Evolutionary conservation across 2,113 vertebrate species (phyloP).

Genomic region (Dipodomys stephensi): DNA sequence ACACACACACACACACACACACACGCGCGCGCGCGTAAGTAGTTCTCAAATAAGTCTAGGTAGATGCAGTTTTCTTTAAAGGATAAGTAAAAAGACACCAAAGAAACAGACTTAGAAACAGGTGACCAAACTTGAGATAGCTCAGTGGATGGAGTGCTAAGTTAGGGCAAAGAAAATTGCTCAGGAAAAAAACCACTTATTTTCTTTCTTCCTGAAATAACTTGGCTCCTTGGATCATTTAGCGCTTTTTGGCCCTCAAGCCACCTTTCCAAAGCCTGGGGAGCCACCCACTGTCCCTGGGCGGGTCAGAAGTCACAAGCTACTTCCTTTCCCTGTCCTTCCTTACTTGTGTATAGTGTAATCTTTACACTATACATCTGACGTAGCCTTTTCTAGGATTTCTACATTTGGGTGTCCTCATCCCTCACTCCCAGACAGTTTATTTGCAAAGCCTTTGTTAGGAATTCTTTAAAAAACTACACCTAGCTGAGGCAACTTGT

Average conservation of each 20-base stretch:
- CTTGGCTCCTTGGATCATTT: conserved; percentile 25
- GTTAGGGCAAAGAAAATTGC: conserved; percentile 65
- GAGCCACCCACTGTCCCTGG: background rate
- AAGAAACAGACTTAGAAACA: conserved; percentile 57
- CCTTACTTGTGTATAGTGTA: background rate
- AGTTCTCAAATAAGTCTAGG: conserved; percentile 52
- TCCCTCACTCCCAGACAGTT: background rate
- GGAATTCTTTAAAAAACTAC: background rate
- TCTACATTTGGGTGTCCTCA: background rate
- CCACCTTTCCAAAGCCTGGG: conserved; percentile 8
- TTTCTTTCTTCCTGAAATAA: conserved; percentile 72
- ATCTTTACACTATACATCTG: background rate
- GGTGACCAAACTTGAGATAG: conserved; percentile 46
- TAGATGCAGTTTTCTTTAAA: conserved; percentile 59
- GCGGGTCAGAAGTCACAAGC: conserved; percentile 45
- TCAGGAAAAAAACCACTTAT: conserved; percentile 66
- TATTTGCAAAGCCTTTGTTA: conserved; percentile 28
- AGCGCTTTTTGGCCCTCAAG: conserved; percentile 28
- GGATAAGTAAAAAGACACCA: conserved; percentile 45
- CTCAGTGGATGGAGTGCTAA: conserved; percentile 36
- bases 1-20: background rate
- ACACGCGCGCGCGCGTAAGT: too few relatives aligned
- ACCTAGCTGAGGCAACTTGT: background rate
- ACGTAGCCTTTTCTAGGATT: conserved; percentile 36
- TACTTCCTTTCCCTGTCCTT: background rate